Base-by-base conservation (phyloP, 2,113 vertebrate species). In the Tor tambroides region DNA sequence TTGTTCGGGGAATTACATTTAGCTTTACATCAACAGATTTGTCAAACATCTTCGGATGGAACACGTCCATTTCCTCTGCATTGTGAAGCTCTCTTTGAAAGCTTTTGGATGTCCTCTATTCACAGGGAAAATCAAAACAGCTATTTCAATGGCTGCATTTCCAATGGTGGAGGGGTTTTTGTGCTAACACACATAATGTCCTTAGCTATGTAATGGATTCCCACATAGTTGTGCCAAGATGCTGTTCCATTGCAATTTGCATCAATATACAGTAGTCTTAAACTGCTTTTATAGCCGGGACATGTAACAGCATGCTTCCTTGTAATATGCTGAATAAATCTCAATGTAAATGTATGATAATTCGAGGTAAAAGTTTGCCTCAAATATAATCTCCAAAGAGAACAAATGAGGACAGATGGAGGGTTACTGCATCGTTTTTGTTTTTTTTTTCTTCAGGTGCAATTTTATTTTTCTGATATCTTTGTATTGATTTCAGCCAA, bases 21-120 rank as follows among this genome's bases (percentile, higher is more conserved):
- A 84, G 87, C 67, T 90, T 81, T 90, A 80, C 69, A 88, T 76
- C 30, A 78, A 72, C 78, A 63, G 12, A 77, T 85, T 87, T 88
- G 77, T 90, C 85, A 83, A 78, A 88, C 69, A 76, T 77, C 85
- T 51, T 76, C 12, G 46, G 85, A 88, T 78, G 28, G 81, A 82
- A 81, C 61, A 2, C 56, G 59, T 74, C 71, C 76, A 69, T 86
- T 78, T 84, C 54, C 61, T 1, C 32, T 38, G 78, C 46, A 80
- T 86, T 90, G 67, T 83, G 65, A 51, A 14, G 75, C 38, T 75
- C 69, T 71, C 59, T 84, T 63, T 85, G 51, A 84, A 84, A 59
- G 67, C 75, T 54, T 84, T 84, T 79, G 74, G 35, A 83, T 78
- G 69, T 83, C 79, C 49, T 87, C 88, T 83, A 63, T 83, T 86